phyloP scores from a whole-genome alignment of 2,797 vertebrate genomes.

The Chelonia mydas region DNA sequence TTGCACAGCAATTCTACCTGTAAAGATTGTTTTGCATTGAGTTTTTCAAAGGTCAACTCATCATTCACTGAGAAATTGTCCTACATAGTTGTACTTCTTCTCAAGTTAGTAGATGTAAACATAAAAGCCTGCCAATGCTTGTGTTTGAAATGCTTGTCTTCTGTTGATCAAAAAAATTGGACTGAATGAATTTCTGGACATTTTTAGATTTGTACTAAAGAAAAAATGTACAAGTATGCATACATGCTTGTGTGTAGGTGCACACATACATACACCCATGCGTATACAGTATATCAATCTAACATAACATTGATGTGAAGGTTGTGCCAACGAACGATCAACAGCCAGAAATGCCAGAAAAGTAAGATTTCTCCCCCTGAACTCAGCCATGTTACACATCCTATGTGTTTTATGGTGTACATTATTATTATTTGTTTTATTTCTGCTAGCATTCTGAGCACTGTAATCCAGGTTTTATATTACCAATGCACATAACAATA shows the following conservation, averaged over 20 bases:
- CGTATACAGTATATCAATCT: neutral
- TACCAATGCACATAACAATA: neutral
- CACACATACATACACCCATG: neutral
- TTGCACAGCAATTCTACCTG: neutral
- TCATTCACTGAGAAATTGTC: neutral
- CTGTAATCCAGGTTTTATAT: neutral
- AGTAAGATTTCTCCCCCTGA: neutral
- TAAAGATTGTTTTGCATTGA: neutral
- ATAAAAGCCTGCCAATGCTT: neutral
- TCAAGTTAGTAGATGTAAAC: neutral
- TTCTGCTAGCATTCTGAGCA: neutral
- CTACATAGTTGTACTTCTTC: rapidly evolving
- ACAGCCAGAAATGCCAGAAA: neutral
- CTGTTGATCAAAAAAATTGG: neutral
- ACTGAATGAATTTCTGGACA: neutral
- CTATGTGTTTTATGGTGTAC: neutral
- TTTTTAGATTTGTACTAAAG: neutral
- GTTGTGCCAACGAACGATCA: neutral
- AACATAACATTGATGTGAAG: neutral
- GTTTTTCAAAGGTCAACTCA: neutral
- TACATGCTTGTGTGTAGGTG: neutral
- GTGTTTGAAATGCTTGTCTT: neutral
- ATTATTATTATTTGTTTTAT: neutral
- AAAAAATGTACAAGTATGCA: neutral
- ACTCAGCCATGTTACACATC: neutral